Base-by-base conservation (phyloP, 1,140 invertebrate genomes). In the Spodoptera frugiperda region DNA sequence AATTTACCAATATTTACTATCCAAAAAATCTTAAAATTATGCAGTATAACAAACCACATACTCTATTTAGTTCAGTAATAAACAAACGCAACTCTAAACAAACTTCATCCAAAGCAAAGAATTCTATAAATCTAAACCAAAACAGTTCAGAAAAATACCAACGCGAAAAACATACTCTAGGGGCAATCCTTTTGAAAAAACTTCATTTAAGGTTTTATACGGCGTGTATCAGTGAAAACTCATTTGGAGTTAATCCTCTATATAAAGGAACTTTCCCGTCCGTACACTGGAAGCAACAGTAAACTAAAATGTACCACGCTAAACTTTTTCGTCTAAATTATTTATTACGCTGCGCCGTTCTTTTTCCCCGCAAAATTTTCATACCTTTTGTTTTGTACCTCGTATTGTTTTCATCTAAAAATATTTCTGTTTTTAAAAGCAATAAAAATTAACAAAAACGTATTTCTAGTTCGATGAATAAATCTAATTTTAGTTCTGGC, bases 181-280 rank as follows among this genome's bases (percentile, higher is more conserved):
- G 15, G 25, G 65, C 51, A 75, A 78, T 67, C 77, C 68, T 67
- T 76, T 76, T 55, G 71, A 46, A 61, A 67, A 79, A 78, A 77
- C 77, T 71, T 71, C 68, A 78, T 72, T 71, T 72, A 74, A 57
- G 46, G 63, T 59, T 75, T 59, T 55, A 74, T 78, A 46, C 59
- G 48, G 39, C n/a, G 65, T 61, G 72, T 53, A 74, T 75, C 48
- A 19, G 73, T 82, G 78, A 82, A 82, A 84, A 81, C 81, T 81
- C 83, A 80, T 84, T 84, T 81, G 55, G 72, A 72, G 76, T 78
- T 81, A 84, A 84, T 83, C 83, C 81, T 74, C 39, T 48, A 51
- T 78, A 83, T 77, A 84, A 84, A 81, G 79, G 79, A 83, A 84
- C 53, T 84, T 84, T 77, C 25, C 51, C 79, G 73, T 78, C 33